Conservation (phyloP, 2,888 invertebrate genomes). For the Drosophila yooni region DNA sequence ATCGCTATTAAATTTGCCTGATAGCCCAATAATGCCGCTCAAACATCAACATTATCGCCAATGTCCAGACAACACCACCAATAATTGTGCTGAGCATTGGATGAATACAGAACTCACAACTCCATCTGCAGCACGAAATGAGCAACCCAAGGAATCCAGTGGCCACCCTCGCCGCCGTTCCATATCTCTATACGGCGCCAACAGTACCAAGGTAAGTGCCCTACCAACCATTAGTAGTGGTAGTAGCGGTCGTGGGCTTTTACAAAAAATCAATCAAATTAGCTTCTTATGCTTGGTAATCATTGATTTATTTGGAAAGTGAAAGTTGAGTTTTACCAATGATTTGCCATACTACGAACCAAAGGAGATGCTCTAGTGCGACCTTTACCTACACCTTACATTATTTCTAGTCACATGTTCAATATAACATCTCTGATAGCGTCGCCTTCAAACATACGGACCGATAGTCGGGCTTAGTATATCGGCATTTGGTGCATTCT, state of each 20-base stretch:
- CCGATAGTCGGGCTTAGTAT: neutral
- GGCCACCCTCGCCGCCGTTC: constrained; percentile 72
- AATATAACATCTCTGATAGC: neutral
- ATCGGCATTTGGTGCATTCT: too few species aligned
- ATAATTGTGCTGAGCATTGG: constrained; percentile 34
- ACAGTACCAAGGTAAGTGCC: constrained; percentile 81
- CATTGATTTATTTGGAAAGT: neutral
- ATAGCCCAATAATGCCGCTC: constrained; percentile 82
- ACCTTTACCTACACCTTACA: neutral
- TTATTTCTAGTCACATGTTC: neutral
- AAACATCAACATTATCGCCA: constrained; percentile 54
- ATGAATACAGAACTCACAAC: constrained; percentile 32
- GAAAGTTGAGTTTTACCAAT: neutral
- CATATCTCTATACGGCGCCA: constrained; percentile 79
- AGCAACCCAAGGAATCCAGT: constrained; percentile 51
- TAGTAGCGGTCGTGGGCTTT: constrained; percentile 31
- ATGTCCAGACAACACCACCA: constrained; percentile 49
- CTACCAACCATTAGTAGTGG: neutral
- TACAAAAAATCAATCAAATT: constrained; percentile 69
- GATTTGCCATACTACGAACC: neutral
- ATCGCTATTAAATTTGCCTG: constrained; percentile 77
- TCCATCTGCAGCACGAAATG: constrained; percentile 55
- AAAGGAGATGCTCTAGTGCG: neutral
- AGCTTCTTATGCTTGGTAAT: constrained; percentile 52
- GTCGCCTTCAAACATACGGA: neutral